Evolutionary conservation across 2,797 vertebrate genomes (phyloP), one percentile per base, ranked within the genome.

Genomic region (Carduelis carduelis): DNA sequence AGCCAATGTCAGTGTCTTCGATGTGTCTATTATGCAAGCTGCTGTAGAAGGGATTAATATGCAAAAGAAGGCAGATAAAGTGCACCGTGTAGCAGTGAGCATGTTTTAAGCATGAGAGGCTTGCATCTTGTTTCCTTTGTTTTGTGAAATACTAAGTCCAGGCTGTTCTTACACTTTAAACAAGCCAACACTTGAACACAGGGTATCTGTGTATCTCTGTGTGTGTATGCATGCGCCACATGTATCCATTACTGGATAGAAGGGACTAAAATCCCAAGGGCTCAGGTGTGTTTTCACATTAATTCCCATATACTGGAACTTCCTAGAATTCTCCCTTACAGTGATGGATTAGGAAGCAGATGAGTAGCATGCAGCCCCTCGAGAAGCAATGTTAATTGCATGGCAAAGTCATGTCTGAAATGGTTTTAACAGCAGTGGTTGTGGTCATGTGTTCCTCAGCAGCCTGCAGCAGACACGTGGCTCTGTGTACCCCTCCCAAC

Each of bases 221-320:
- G 16, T 8, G 12, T 44, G 26, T 56, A 21, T 35, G 30, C 0
- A 0, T 6, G 10, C 1, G 1, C 27, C 18, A 26, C 34, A 24
- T 50, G 15, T 46, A 75, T 68, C 63, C 10, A 10, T 72, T 92
- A 32, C 39, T 63, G 32, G n/a, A 23, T 3, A 79, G 24, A 65
- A 69, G 17, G 44, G 23, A 88, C 72, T 63, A 53, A 84, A 78
- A 55, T 16, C 14, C n/a, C 21, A 49, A 24, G 24, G 14, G 8
- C 24, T 55, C 11, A 21, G 22, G 43, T 17, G 22, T 57, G 37
- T 52, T 83, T 87, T 49, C 72, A 57, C 24, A 6, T 22, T 39
- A 53, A 68, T 75, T 92, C 39, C 34, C 4, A 3, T 56, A 28
- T n/a, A n/a, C 14, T 32, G 30, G 14, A 43, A 68, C 57, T 72